Conservation (phyloP, 2,797 vertebrate genomes). For the Petrocephalus schoutedeni region DNA sequence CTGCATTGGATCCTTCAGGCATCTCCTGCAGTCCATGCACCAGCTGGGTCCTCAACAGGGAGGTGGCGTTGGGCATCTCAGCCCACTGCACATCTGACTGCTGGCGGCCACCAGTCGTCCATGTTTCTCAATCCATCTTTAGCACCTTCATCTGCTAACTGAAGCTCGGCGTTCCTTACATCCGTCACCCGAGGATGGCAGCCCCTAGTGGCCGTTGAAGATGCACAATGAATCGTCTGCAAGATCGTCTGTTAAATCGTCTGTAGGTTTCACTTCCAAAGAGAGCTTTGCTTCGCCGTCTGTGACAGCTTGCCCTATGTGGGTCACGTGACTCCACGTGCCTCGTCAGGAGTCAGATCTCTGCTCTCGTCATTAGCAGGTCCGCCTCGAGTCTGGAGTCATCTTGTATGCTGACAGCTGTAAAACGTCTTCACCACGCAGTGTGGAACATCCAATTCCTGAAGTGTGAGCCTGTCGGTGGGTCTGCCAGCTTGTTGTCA, state of each 20-base stretch:
- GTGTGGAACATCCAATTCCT: not conserved
- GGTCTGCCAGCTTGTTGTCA: constrained; percentile 10
- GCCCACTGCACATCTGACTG: not conserved
- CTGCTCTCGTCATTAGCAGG: not conserved
- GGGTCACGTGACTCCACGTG: not conserved
- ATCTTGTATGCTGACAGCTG: not conserved
- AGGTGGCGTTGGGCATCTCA: not conserved
- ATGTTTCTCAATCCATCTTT: not conserved
- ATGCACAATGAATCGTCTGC: not conserved
- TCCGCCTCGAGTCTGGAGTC: not conserved
- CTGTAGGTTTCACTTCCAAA: not conserved
- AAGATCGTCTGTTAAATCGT: not conserved
- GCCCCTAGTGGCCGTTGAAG: not conserved
- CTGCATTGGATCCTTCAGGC: not conserved
- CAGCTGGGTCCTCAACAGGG: not conserved
- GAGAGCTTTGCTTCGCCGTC: not conserved
- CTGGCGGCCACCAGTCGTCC: not conserved
- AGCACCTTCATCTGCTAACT: not conserved
- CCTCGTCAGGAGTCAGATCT: not conserved
- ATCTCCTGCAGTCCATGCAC: not conserved
- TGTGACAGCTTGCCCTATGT: not conserved
- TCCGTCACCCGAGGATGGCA: not conserved
- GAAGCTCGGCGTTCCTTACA: not conserved
- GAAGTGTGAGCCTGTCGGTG: not conserved
- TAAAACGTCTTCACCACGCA: not conserved